Evolutionary conservation across 2,888 invertebrate species (phyloP).

Genomic region (Crioceris asparagi): DNA sequence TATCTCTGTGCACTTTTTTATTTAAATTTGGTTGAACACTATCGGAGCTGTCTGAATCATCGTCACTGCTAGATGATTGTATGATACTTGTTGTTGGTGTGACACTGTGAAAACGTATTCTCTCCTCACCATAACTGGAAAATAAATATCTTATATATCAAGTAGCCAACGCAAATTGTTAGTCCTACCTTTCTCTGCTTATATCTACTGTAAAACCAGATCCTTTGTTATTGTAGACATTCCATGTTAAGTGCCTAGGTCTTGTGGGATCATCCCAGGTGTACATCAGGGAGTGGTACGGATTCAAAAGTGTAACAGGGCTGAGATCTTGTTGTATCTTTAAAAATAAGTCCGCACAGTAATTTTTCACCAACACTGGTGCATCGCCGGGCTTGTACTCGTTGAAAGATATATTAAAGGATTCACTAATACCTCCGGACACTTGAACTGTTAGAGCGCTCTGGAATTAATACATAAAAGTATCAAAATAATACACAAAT

Average conservation of each 20-base stretch:
- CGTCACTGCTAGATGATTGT: constrained; percentile 46
- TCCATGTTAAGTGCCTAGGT: constrained; percentile 65
- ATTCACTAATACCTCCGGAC: constrained; percentile 59
- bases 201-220: constrained; percentile 64
- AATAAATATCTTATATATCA: neutral
- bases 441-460: constrained; percentile 61
- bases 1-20: constrained; percentile 60
- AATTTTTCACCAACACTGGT: constrained; percentile 73
- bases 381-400: constrained; percentile 68
- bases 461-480: constrained; percentile 34
- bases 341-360: constrained; percentile 69
- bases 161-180: neutral
- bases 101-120: constrained; percentile 60
- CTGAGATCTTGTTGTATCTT: constrained; percentile 54
- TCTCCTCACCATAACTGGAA: constrained; percentile 55
- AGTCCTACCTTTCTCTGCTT: constrained; percentile 50
- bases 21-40: constrained; percentile 35
- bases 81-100: constrained; percentile 39
- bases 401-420: constrained; percentile 65
- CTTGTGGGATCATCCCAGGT: constrained; percentile 80
- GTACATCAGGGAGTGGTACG: constrained; percentile 64
- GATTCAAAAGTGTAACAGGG: constrained; percentile 63
- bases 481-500: constrained; percentile 1
- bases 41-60: constrained; percentile 41
- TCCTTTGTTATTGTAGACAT: constrained; percentile 68